These are phyloP conservation scores for Masnerella sp. DNA, from an alignment of 2,888 invertebrate genomes.

Conservation along the genomic window DNA sequence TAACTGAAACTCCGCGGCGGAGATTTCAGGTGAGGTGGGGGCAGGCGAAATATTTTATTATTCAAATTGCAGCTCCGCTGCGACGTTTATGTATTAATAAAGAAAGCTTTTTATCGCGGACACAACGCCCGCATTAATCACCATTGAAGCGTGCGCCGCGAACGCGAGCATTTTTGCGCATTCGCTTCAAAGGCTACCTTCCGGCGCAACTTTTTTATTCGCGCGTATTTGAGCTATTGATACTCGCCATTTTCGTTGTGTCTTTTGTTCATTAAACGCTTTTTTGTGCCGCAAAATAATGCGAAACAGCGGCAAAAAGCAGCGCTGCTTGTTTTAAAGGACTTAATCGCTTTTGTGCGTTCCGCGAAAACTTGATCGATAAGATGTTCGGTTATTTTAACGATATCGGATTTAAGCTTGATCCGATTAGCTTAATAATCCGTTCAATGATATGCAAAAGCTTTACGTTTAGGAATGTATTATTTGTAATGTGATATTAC, in stretches of 20 bases:
- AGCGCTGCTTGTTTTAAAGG: conserved; percentile 9
- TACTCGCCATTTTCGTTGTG: no score
- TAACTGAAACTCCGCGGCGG: conserved; percentile 20
- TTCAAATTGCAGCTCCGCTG: conserved; percentile 9
- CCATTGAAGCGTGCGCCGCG: no score
- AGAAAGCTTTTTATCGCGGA: conserved; percentile 18
- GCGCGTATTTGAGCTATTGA: no score
- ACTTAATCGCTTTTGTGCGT: conserved; percentile 11
- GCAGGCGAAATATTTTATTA: conserved; percentile 22
- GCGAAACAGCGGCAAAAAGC: conserved; percentile 9
- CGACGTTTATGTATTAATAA: conserved; percentile 31
- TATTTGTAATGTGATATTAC: no score
- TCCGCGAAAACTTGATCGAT: conserved; percentile 26
- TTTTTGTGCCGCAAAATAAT: not conserved
- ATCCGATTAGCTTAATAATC: conserved; percentile 36
- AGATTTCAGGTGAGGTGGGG: conserved; percentile 21
- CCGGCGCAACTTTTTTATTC: no score
- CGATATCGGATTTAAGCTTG: conserved; percentile 13
- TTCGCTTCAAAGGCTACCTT: no score
- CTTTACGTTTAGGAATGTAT: no score
- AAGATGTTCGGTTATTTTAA: conserved; percentile 26
- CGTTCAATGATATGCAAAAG: not conserved
- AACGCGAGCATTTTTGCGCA: no score
- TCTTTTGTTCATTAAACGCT: no score
- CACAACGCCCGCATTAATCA: no score